Evolutionary conservation across 53 echinoderm and acorn worm species (phyloP), one percentile per base, ranked within the genome.

Genomic region (Luidia sarsii): DNA sequence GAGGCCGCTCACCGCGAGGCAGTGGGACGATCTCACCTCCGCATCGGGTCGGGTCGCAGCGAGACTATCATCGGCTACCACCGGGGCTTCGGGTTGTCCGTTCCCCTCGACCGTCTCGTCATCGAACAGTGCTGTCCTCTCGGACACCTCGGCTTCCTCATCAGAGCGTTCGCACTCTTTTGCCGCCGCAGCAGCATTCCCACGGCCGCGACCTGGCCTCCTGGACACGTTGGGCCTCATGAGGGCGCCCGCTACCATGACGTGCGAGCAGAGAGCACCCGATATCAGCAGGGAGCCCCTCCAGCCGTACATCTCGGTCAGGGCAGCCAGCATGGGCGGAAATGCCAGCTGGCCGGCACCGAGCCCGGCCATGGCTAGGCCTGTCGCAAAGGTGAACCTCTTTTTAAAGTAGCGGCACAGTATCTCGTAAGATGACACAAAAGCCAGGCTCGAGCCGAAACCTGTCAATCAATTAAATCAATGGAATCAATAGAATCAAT

Each of bases 241-340:
- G 50, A 70, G 70, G 50, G 70, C 70, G 50, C 70, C 70, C 13
- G 51, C 70, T 7, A 31, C 50, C 19, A 50, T 2, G 13, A 30
- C 27, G 19, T 70, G 39, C 33, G 34, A 2, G 5, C 70, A 18
- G 0, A 70, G 18, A 3, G 28, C 70, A 3, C 50, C 50, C n/a
- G 41, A 23, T 15, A 70, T 70, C 1, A 70, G 0, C 16, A 70
- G 1, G 32, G 70, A 11, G 9, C 21, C 50, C 51, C 70, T 49
- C 70, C 70, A 70, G 0, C 70, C 50, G 15, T 50, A 70, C 3
- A 31, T 5, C 7, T 49, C 41, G 19, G 9, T 50, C 1, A 70
- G 31, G 31, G 6, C 29, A 2, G 29, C 50, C 20, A 6, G 50
- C 23, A 70, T 29, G 13, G 70, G 70, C 16, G 70, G 49, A 1